Percentiles rank a stretch among this genome's conserved stretches.
Conservation (phyloP, 2,797 vertebrate species). For the Thamnophis elegans region DNA sequence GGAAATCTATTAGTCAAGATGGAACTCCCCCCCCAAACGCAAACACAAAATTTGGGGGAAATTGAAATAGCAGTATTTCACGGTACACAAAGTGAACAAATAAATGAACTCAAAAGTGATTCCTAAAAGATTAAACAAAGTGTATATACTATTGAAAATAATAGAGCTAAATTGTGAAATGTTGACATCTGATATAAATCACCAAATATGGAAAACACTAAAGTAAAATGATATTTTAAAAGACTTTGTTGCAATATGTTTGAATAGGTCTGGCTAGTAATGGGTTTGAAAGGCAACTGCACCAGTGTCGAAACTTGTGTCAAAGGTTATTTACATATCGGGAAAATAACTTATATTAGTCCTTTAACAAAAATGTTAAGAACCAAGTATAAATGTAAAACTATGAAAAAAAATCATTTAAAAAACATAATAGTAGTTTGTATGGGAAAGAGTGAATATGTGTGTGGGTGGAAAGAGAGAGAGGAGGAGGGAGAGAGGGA, state of each 20-base stretch:
- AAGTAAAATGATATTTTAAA: conserved; percentile 15
- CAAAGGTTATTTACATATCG: background rate
- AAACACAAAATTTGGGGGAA: background rate
- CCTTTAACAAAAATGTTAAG: background rate
- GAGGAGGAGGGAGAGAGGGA: background rate
- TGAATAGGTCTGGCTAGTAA: conserved; percentile 22
- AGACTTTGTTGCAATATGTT: conserved; percentile 43
- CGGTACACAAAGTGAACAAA: background rate
- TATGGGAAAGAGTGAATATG: conserved; percentile 3
- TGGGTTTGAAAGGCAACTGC: background rate
- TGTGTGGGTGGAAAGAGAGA: background rate
- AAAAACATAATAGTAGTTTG: background rate
- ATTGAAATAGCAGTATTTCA: background rate
- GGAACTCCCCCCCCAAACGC: background rate
- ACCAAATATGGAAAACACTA: conserved; percentile 22
- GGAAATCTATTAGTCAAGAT: background rate
- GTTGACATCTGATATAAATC: background rate
- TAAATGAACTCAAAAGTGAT: background rate
- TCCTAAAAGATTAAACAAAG: background rate
- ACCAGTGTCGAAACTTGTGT: background rate
- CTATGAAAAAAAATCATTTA: conserved; percentile 26
- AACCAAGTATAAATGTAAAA: conserved; percentile 29
- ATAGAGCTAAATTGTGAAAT: background rate
- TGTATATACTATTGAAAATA: background rate
- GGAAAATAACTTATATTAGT: background rate